Conservation (phyloP, 2,888 invertebrate genomes). For the Pomacea canaliculata region DNA sequence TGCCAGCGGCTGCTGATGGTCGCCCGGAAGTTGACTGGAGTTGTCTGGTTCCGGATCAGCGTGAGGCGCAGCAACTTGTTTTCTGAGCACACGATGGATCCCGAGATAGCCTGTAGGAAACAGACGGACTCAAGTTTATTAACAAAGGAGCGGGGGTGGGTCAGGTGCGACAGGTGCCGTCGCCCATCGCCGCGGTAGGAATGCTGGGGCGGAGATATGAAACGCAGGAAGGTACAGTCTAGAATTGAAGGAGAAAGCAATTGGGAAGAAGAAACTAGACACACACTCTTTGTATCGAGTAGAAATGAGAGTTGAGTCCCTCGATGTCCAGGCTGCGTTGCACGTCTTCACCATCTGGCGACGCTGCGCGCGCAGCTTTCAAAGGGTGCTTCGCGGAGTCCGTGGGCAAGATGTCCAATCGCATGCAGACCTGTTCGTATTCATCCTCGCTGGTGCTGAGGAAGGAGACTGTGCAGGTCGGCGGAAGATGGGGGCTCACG, state of each 20-base stretch:
- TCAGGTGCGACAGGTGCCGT: too few relatives aligned
- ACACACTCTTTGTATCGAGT: conserved; percentile 3
- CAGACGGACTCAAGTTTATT: neutral
- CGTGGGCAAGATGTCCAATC: neutral
- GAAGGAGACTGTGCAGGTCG: conserved; percentile 23
- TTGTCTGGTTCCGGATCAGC: conserved; percentile 6
- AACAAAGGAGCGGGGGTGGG: too few relatives aligned
- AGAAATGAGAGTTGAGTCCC: conserved; percentile 7
- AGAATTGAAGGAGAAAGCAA: too few relatives aligned
- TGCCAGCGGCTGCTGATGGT: conserved; percentile 16
- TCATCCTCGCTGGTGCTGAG: conserved; percentile 17
- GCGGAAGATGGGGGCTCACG: conserved; percentile 24
- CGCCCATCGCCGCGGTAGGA: too few relatives aligned
- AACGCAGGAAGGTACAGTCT: too few relatives aligned
- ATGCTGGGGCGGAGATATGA: too few relatives aligned
- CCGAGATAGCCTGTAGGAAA: conserved; percentile 1
- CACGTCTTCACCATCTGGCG: neutral
- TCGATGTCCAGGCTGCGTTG: neutral
- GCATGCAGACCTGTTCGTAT: conserved; percentile 22
- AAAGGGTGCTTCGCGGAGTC: too few relatives aligned
- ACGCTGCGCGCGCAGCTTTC: too few relatives aligned
- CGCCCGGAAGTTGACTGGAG: conserved; percentile 10
- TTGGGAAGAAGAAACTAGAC: too few relatives aligned
- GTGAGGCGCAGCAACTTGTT: conserved; percentile 14
- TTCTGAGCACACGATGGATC: conserved; percentile 11